phyloP scores from a whole-genome alignment of 2,888 invertebrate genomes.

The Pseudococcus longispinus region DNA sequence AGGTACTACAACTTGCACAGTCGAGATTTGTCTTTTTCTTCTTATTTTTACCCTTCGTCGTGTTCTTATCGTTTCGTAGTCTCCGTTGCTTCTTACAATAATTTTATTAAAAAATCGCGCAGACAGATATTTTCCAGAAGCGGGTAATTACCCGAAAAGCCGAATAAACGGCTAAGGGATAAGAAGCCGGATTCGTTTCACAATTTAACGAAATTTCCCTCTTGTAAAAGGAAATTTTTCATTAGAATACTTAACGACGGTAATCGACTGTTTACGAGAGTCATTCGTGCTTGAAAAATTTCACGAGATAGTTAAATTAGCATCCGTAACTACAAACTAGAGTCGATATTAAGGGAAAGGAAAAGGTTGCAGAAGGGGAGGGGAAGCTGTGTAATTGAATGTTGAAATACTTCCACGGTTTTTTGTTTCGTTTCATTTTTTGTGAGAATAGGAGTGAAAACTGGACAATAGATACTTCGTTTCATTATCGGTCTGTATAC shows the following conservation, averaged over 20 bases:
- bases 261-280: neutral
- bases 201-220: neutral
- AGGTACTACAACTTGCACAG: neutral
- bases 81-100: neutral
- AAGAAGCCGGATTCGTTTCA: neutral
- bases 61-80: neutral
- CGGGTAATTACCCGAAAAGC: constrained; percentile 7
- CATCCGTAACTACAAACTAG: neutral
- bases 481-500: no score
- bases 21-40: neutral
- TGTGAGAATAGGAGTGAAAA: no score
- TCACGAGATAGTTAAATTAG: neutral
- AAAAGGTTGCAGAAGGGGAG: neutral
- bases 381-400: neutral
- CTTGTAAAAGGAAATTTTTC: neutral
- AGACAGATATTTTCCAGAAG: neutral
- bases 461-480: no score
- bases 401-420: neutral
- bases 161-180: neutral
- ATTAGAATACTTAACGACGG: neutral
- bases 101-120: neutral
- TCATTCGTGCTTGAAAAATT: neutral
- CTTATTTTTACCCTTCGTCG: neutral
- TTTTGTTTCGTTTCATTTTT: neutral
- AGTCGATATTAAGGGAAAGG: neutral